phyloP scores from a whole-genome alignment of 1,140 invertebrate species.

The Limonius californicus region DNA sequence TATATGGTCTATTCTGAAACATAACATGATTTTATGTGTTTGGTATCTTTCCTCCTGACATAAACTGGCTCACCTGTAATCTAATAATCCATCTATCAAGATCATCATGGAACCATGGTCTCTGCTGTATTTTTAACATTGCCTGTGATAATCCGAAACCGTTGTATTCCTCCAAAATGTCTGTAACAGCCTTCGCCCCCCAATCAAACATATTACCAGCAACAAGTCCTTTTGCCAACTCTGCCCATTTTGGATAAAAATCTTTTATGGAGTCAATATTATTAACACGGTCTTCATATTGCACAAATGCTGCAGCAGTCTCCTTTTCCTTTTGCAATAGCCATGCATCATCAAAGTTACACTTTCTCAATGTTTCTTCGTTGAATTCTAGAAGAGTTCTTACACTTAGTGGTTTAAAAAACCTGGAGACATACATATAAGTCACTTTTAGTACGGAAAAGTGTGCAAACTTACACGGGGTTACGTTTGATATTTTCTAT shows the following conservation, averaged over 20 bases:
- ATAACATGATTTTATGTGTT: no score
- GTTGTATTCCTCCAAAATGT: slow-evolving; percentile 69
- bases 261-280: slow-evolving; percentile 56
- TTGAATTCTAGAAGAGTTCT: slow-evolving; percentile 87
- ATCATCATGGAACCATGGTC: slow-evolving; percentile 89
- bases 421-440: slow-evolving; percentile 42
- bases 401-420: slow-evolving; percentile 81
- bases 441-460: slow-evolving; percentile 19
- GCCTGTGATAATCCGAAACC: slow-evolving; percentile 81
- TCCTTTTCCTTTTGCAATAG: slow-evolving; percentile 64
- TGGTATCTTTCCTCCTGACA: not conserved
- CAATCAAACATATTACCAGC: slow-evolving; percentile 94
- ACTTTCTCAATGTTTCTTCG: slow-evolving; percentile 85
- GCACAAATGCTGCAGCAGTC: slow-evolving; percentile 53
- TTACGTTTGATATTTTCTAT: slow-evolving; percentile 73
- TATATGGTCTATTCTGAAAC: slow-evolving; percentile 58
- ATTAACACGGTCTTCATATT: slow-evolving; percentile 52
- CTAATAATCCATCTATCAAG: slow-evolving; percentile 79
- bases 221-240: slow-evolving; percentile 57
- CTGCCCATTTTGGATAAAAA: slow-evolving; percentile 54
- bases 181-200: slow-evolving; percentile 85
- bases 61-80: slow-evolving; percentile 58
- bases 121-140: slow-evolving; percentile 63
- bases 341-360: slow-evolving; percentile 92
- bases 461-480: slow-evolving; percentile 66